Evolutionary conservation across 1,140 invertebrate species (phyloP), one percentile per base, ranked within the genome.

Genomic region (Lasioglossum baleicum): DNA sequence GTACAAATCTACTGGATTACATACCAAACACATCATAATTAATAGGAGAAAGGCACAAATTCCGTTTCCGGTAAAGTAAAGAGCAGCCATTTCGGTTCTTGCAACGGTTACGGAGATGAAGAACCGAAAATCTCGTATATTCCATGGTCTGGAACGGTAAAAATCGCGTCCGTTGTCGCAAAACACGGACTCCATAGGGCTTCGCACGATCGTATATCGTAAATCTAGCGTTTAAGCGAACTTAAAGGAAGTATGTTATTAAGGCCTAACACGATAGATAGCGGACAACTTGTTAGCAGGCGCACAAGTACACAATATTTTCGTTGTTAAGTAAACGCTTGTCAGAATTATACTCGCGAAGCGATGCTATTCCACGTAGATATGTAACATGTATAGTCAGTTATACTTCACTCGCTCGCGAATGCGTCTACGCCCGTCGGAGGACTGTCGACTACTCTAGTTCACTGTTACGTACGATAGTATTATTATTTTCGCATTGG

Each of bases 211-310:
- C 67, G 31, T 85, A 88, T 35, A 81, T 10, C 56, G 68, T 68
- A 31, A 73, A 74, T 82, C 44, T 64, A 74, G 77, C 83, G 73
- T 90, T 73, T 84, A 84, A 89, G 84, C 84, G 86, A 89, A 86
- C 75, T 86, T 89, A 88, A 89, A 84, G 78, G 73, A 80, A 85
- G 42, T 87, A 88, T 81, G 85, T 83, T 85, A 80, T 88, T 90
- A 91, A 92, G 90, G 90, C 88, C 90, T 91, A 91, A 90, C 26
- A 88, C 17, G 87, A 86, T 86, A 77, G 67, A 48, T 70, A 69
- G 89, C 77, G 78, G 73, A 76, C 64, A 83, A 80, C 69, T 86
- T 76, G 78, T 87, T 87, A 87, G 81, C 80, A 26, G 53, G 53
- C 58, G 75, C 83, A 83, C 26, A 63, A 81, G 22, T 80, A 83